These are phyloP conservation scores for Hycleus cichorii DNA, from an alignment of 1,140 invertebrate genomes.

Conservation along the genomic window DNA sequence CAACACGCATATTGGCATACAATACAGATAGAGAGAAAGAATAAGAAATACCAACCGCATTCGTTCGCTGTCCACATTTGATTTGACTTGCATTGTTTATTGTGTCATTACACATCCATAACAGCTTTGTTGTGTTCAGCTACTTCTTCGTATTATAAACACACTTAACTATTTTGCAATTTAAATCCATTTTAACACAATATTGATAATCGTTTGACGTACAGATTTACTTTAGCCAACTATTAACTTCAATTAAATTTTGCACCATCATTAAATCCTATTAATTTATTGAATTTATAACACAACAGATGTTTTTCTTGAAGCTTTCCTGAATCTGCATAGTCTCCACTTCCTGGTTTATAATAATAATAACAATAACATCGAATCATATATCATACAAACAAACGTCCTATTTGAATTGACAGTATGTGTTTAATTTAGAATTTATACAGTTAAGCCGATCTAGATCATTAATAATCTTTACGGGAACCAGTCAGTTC, in stretches of 20 bases:
- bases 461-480: slow-evolving; percentile 31
- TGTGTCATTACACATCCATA: slow-evolving; percentile 9
- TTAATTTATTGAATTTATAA: too few species aligned
- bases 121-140: not conserved
- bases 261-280: not conserved
- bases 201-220: too few species aligned
- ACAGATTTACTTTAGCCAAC: too few species aligned
- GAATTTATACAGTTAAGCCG: slow-evolving; percentile 10
- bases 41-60: slow-evolving; percentile 11
- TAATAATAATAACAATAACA: too few species aligned
- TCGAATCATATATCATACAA: too few species aligned
- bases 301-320: too few species aligned
- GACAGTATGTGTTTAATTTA: too few species aligned
- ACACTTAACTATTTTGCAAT: slow-evolving; percentile 1
- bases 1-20: slow-evolving; percentile 7
- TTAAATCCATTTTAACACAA: not conserved
- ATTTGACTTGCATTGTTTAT: slow-evolving; percentile 11
- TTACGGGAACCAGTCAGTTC: slow-evolving; percentile 19
- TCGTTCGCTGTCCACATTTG: slow-evolving; percentile 11
- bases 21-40: slow-evolving; percentile 1
- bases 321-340: too few species aligned
- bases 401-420: too few species aligned
- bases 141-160: slow-evolving; percentile 2
- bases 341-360: too few species aligned
- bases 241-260: slow-evolving; percentile 2